Evolutionary conservation across 2,797 vertebrate genomes (phyloP).

Genomic region (Ammospiza maritima): DNA sequence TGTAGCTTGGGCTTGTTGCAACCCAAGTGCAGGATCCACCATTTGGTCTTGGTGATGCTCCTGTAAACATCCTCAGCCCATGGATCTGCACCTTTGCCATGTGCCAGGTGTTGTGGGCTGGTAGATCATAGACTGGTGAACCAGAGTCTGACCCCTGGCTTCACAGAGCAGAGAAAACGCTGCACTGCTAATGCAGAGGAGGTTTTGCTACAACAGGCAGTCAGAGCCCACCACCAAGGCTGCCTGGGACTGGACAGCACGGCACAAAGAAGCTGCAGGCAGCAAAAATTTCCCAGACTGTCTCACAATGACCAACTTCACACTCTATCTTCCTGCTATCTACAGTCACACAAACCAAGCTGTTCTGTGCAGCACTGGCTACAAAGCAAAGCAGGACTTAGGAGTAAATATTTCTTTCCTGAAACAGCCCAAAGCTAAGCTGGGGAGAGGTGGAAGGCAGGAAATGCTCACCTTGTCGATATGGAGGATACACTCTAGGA

Average conservation of each 20-base stretch:
- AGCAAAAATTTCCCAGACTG: background rate
- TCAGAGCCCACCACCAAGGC: background rate
- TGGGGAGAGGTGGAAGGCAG: background rate
- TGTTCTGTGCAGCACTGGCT: background rate
- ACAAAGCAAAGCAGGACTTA: background rate
- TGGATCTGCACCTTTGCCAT: background rate
- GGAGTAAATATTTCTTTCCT: background rate
- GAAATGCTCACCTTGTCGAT: background rate
- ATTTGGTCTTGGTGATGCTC: background rate
- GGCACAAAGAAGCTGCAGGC: rapidly evolving
- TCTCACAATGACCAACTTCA: background rate
- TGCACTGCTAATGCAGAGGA: rapidly evolving
- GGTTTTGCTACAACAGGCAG: background rate
- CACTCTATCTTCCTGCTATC: background rate
- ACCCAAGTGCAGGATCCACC: background rate
- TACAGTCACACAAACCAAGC: background rate
- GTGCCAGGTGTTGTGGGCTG: rapidly evolving
- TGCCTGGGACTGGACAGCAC: background rate
- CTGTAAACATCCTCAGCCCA: background rate
- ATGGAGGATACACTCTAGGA: rapidly evolving
- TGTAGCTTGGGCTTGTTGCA: background rate
- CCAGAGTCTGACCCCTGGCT: background rate
- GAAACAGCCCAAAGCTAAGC: background rate
- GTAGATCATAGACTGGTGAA: background rate
- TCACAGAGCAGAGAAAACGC: background rate